phyloP scores from a whole-genome alignment of 2,888 invertebrate species.

The Eupithecia insigniata region DNA sequence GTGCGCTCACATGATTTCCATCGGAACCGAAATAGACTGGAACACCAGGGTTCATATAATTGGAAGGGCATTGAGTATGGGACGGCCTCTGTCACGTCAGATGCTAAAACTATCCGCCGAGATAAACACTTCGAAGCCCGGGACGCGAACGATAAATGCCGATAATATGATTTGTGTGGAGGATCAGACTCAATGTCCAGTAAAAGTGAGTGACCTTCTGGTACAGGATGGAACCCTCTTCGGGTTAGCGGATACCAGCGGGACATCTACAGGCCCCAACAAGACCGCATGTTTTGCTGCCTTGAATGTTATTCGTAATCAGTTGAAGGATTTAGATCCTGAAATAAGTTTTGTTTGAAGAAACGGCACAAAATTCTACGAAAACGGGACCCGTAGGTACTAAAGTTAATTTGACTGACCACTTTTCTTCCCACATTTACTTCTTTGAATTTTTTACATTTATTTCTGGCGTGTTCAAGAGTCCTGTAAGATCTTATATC shows the following conservation, averaged over 20 bases:
- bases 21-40: conserved; percentile 54
- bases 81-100: conserved; percentile 63
- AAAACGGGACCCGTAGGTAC: neutral
- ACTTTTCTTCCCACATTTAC: no score
- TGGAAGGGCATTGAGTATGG: conserved; percentile 61
- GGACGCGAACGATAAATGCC: conserved; percentile 46
- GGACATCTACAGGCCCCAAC: conserved; percentile 50
- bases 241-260: conserved; percentile 67
- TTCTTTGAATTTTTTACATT: no score
- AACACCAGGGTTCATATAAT: conserved; percentile 55
- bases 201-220: conserved; percentile 69
- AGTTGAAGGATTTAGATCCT: conserved; percentile 54
- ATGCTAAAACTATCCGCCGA: conserved; percentile 52
- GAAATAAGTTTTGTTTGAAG: conserved; percentile 30
- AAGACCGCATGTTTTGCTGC: conserved; percentile 66
- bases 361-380: neutral
- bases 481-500: neutral
- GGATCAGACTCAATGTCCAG: conserved; percentile 62
- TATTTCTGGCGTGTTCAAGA: neutral
- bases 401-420: no score
- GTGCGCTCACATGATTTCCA: conserved; percentile 58
- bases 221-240: conserved; percentile 61
- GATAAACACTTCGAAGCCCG: conserved; percentile 12
- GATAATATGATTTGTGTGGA: conserved; percentile 64
- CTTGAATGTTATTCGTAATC: conserved; percentile 52